A percentile compares a stretch with the other conserved stretches of the same genome.
These are phyloP conservation scores for Edolisoma coerulescens DNA, from an alignment of 2,113 vertebrate genomes.

Conservation along the genomic window DNA sequence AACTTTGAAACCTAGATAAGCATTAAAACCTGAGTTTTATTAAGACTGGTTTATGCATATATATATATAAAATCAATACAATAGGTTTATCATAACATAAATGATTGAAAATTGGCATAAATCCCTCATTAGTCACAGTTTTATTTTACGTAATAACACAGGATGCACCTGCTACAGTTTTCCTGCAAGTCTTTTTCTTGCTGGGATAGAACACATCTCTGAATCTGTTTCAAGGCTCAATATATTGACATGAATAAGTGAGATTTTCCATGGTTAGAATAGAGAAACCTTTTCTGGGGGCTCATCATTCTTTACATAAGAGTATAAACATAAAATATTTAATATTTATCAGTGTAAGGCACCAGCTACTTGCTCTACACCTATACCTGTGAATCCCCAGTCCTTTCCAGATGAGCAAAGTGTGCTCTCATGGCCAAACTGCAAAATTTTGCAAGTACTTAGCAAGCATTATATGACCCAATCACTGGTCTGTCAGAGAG, in stretches of 20 bases:
- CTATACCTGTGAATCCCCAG: background rate
- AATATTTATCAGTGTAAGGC: background rate
- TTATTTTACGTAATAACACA: background rate
- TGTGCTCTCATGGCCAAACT: background rate
- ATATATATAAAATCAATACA: background rate
- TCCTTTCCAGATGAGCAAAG: background rate
- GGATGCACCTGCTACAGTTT: background rate
- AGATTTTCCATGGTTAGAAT: background rate
- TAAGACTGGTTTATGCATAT: background rate
- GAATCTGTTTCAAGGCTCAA: background rate
- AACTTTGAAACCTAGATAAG: background rate
- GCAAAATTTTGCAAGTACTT: background rate
- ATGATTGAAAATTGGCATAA: background rate
- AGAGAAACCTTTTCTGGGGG: rapidly evolving
- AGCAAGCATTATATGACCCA: background rate
- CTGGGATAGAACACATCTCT: background rate
- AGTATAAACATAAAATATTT: background rate
- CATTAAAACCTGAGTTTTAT: background rate
- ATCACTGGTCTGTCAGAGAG: background rate
- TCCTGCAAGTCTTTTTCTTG: background rate
- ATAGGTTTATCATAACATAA: background rate
- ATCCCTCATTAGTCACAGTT: background rate
- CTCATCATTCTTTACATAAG: background rate
- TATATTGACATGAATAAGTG: background rate
- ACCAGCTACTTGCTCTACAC: background rate